These are phyloP conservation scores for Rissa tridactyla DNA, from an alignment of 2,113 vertebrate species.

Conservation along the genomic window DNA sequence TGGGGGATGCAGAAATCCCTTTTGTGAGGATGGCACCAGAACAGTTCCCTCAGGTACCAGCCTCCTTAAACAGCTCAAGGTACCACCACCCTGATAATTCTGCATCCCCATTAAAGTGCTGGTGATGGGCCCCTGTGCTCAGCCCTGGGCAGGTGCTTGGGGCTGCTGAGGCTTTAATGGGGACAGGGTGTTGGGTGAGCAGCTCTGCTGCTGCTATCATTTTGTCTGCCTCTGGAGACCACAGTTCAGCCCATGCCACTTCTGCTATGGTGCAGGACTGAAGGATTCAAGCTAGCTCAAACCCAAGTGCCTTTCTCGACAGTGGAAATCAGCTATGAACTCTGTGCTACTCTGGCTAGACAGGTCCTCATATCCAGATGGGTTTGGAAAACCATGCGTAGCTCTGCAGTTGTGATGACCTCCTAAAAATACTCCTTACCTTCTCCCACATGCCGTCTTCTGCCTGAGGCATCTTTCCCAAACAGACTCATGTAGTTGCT, in stretches of 20 bases:
- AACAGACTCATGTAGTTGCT: constrained; percentile 8
- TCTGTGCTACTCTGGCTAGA: background rate
- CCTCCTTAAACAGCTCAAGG: background rate
- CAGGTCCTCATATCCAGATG: background rate
- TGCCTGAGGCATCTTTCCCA: constrained; percentile 26
- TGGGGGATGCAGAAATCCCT: background rate
- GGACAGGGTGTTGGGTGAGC: background rate
- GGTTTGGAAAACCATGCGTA: background rate
- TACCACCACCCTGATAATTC: background rate
- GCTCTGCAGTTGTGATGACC: background rate
- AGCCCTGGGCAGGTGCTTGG: background rate
- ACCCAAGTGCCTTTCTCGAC: background rate
- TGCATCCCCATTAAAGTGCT: background rate
- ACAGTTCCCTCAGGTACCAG: background rate
- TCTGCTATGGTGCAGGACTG: background rate
- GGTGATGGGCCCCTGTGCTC: background rate
- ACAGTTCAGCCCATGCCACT: background rate
- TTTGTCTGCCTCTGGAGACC: background rate
- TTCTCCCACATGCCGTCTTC: constrained; percentile 12
- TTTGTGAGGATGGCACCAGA: background rate
- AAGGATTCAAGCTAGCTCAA: background rate
- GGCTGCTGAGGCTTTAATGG: background rate
- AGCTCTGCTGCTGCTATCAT: background rate
- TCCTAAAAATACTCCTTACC: constrained; percentile 10
- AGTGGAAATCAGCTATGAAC: background rate